Evolutionary conservation across 2,113 vertebrate species (phyloP), one percentile per base, ranked within the genome.

Genomic region (Myrmecophaga tridactyla): DNA sequence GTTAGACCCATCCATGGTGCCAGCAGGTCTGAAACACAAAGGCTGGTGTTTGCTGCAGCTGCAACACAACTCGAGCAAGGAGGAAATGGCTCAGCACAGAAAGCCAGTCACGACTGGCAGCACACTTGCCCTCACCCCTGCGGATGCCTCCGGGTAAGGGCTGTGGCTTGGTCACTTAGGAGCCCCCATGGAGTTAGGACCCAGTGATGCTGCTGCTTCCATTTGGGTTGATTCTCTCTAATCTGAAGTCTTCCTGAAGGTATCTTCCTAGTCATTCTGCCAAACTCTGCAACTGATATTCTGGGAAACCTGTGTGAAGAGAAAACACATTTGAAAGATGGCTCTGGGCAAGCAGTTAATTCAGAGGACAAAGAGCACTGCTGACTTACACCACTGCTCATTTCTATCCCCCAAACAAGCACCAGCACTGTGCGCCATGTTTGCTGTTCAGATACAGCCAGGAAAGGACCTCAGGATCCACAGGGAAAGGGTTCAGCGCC

Each of bases 401-500:
- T 20, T 51, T 53, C 7, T 58, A 27, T 31, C 56, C 17, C 31
- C 12, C 0, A 8, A 23, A 4, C 46, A 11, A 14, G 75, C 25
- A 8, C 43, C 7, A 4, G 51, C 12, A 0, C 89, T 17, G 4
- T 53, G 34, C 15, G 3, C 25, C 8, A 7, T 7, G 12, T 1
- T 34, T 15, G 0, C 62, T 20, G 9, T n/a, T 39, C 13, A 23
- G 56, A 51, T 8, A 7, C 23, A 56, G 1, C 7, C 0, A 10
- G 58, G 43, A 34, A 67, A 65, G 63, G 12, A 25, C 2, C 1
- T 11, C 21, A 3, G 1, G 12, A 25, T 9, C 85, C 18, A 6
- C 7, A 13, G 11, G 36, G 62, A 23, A 23, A 31, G 1, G 0
- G 36, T 67, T 63, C 13, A 1, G 46, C 27, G 41, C 69, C 0